These are phyloP conservation scores for Styela plicata DNA, from an alignment of 23 tunicate genomes.

Conservation along the genomic window DNA sequence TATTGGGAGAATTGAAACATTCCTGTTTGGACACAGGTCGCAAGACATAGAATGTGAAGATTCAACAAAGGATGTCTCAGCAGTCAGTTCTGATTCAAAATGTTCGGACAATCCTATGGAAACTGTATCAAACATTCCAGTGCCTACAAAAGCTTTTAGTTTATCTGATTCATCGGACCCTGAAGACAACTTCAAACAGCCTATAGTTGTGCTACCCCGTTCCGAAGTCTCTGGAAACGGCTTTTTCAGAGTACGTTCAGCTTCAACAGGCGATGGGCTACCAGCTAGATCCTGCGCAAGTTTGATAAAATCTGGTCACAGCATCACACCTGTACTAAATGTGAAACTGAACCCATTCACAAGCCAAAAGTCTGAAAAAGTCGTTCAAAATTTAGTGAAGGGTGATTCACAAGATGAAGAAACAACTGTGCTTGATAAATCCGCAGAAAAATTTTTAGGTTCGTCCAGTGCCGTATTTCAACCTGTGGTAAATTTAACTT, in stretches of 20 bases:
- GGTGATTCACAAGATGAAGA: background rate
- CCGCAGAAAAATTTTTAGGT: background rate
- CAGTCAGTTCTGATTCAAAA: background rate
- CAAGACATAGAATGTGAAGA: background rate
- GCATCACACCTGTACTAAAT: constrained; percentile 7
- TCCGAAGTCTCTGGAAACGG: background rate
- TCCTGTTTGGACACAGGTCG: too few relatives aligned
- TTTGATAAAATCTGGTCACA: constrained; percentile 12
- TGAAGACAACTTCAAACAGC: background rate
- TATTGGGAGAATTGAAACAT: too few relatives aligned
- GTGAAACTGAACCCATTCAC: constrained; percentile 11
- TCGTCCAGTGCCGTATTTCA: background rate
- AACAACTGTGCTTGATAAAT: background rate
- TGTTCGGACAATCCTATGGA: too few relatives aligned
- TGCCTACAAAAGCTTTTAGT: too few relatives aligned
- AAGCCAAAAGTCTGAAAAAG: background rate
- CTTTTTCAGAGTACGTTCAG: constrained; percentile 13
- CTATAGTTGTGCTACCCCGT: background rate
- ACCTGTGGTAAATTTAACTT: background rate
- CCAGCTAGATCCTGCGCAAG: background rate
- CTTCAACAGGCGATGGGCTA: background rate
- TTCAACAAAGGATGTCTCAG: background rate
- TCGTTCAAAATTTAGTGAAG: background rate
- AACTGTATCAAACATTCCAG: too few relatives aligned
- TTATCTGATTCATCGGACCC: background rate